phyloP scores from a whole-genome alignment of 2,113 vertebrate species.

The Syngnathus typhle region DNA sequence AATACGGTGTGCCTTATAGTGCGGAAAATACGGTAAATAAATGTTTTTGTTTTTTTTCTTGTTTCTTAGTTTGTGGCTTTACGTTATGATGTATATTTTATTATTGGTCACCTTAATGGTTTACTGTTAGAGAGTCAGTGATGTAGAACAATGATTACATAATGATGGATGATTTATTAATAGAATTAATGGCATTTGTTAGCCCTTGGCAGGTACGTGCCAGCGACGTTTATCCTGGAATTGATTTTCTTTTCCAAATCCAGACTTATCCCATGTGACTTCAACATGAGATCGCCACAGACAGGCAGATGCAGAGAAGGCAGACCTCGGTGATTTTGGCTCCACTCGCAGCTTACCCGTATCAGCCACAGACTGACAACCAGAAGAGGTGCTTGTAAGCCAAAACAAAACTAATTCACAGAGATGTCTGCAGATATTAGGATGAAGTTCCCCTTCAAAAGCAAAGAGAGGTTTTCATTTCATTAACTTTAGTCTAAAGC shows the following conservation, averaged over 20 bases:
- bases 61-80: too few relatives aligned
- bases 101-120: background rate
- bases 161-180: background rate
- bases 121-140: background rate
- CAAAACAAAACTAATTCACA: constrained; percentile 64
- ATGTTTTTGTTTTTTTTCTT: too few relatives aligned
- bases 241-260: constrained; percentile 22
- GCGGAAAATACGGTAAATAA: too few relatives aligned
- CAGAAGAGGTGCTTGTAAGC: constrained; percentile 36
- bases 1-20: too few relatives aligned
- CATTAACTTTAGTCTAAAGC: constrained; percentile 75
- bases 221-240: background rate
- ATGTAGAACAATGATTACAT: background rate
- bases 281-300: constrained; percentile 39
- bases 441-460: constrained; percentile 65
- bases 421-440: constrained; percentile 66
- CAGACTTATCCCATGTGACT: constrained; percentile 36
- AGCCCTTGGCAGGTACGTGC: background rate
- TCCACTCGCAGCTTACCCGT: constrained; percentile 55
- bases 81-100: too few relatives aligned
- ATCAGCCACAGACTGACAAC: constrained; percentile 58
- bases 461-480: constrained; percentile 70
- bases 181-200: background rate
- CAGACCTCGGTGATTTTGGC: constrained; percentile 40
- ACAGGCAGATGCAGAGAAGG: constrained; percentile 30